Percentiles rank a stretch among this genome's conserved stretches.
Evolutionary conservation across 2,888 invertebrate species (phyloP).

Genomic region (Cheilosia vulpina): DNA sequence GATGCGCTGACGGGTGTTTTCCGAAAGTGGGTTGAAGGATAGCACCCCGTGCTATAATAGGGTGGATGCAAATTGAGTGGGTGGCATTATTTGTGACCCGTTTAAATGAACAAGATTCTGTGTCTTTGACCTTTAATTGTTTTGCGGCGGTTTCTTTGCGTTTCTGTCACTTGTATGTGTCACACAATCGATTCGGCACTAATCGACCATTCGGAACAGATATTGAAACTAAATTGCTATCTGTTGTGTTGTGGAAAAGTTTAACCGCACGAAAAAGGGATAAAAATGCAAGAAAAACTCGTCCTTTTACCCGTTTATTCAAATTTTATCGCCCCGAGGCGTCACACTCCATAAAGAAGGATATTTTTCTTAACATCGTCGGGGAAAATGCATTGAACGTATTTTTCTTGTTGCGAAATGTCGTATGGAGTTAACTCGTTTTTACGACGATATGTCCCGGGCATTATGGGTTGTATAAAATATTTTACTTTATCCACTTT

Average conservation of each 20-base stretch:
- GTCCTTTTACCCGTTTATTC: constrained; percentile 61
- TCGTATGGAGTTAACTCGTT: constrained; percentile 61
- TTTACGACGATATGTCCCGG: constrained; percentile 38
- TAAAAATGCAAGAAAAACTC: constrained; percentile 17
- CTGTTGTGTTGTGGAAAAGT: constrained; percentile 11
- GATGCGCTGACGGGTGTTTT: constrained; percentile 65
- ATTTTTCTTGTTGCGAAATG: constrained; percentile 69
- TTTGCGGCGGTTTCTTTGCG: background rate
- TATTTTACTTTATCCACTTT: constrained; percentile 68
- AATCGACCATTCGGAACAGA: constrained; percentile 73
- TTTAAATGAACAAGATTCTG: constrained; percentile 47
- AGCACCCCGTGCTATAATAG: background rate
- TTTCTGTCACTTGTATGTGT: background rate
- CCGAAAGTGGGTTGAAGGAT: constrained; percentile 57
- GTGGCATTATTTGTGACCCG: constrained; percentile 49
- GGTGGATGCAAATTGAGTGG: constrained; percentile 37
- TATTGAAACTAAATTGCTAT: constrained; percentile 73
- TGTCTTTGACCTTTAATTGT: constrained; percentile 71
- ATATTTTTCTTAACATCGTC: constrained; percentile 27
- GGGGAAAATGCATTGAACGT: constrained; percentile 3
- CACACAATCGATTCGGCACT: constrained; percentile 50
- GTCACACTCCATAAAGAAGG: constrained; percentile 44
- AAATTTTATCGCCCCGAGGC: constrained; percentile 68
- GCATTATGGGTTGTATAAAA: constrained; percentile 42
- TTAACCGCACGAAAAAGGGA: constrained; percentile 15